Percentiles rank a stretch among this genome's conserved stretches.
Evolutionary conservation across 2,888 invertebrate genomes (phyloP).

Genomic region (Hemicrepidius hirtus): DNA sequence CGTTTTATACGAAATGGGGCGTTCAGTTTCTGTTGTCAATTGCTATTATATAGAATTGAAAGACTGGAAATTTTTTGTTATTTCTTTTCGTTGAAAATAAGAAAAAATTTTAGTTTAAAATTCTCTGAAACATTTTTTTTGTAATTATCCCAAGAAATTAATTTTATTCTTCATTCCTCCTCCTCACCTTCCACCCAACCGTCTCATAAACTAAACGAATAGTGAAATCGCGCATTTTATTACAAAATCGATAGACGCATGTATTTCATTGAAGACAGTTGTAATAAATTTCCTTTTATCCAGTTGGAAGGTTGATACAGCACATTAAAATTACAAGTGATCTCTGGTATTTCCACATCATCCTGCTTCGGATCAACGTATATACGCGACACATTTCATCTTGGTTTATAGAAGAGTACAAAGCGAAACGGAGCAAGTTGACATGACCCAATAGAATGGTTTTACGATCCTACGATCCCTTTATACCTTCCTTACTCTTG

Average conservation of each 20-base stretch:
- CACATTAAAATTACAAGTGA: constrained; percentile 37
- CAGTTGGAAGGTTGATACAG: constrained; percentile 21
- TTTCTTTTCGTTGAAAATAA: no score
- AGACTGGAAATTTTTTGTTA: constrained; percentile 18
- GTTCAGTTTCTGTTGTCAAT: constrained; percentile 35
- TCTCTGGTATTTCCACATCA: constrained; percentile 33
- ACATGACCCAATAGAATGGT: constrained; percentile 35
- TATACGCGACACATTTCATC: constrained; percentile 31
- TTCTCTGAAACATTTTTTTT: no score
- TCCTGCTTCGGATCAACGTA: constrained; percentile 22
- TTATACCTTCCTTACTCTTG: constrained; percentile 36
- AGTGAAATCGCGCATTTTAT: background rate
- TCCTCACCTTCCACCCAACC: background rate
- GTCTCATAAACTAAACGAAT: background rate
- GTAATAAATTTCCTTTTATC: constrained; percentile 28
- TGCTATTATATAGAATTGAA: constrained; percentile 39
- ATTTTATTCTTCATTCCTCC: no score
- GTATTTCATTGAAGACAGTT: background rate
- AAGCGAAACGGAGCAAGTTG: constrained; percentile 30
- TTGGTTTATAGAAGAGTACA: constrained; percentile 24
- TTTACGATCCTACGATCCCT: constrained; percentile 28
- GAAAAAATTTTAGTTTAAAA: no score
- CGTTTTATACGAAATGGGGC: constrained; percentile 33
- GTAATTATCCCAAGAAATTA: no score
- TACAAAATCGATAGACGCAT: constrained; percentile 7